Percentiles rank a stretch among this genome's conserved stretches.
Evolutionary conservation across 2,797 vertebrate species (phyloP).

Genomic region (Tapera naevia): DNA sequence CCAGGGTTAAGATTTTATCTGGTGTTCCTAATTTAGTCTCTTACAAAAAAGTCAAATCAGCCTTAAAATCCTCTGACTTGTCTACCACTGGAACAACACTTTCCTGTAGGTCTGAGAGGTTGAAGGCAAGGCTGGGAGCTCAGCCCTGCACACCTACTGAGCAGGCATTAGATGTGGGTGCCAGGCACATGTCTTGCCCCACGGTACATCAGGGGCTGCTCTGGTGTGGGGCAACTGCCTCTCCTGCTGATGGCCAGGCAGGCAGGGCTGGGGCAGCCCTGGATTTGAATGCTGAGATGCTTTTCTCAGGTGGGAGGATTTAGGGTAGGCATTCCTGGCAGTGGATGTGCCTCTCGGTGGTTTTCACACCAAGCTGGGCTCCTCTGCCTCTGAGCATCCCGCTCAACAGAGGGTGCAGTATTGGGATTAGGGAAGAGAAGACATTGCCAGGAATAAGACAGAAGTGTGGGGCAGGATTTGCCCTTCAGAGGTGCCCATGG

Average conservation of each 20-base stretch:
- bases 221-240: neutral
- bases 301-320: neutral
- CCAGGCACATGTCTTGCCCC: neutral
- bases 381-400: neutral
- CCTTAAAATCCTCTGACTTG: neutral
- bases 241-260: neutral
- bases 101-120: neutral
- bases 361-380: neutral
- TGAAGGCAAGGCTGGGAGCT: neutral
- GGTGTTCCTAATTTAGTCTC: neutral
- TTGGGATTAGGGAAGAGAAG: neutral
- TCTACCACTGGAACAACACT: neutral
- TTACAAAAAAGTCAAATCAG: neutral
- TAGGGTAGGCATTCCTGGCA: neutral
- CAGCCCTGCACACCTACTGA: neutral
- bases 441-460: neutral
- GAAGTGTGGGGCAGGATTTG: neutral
- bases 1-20: neutral
- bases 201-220: neutral
- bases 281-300: neutral
- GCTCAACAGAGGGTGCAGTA: fast-evolving
- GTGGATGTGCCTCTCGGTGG: neutral
- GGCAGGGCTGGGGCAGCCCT: neutral
- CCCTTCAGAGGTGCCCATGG: neutral
- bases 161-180: fast-evolving